Conservation (phyloP, 2,797 vertebrate species). For the Lithobates sylvaticus region DNA sequence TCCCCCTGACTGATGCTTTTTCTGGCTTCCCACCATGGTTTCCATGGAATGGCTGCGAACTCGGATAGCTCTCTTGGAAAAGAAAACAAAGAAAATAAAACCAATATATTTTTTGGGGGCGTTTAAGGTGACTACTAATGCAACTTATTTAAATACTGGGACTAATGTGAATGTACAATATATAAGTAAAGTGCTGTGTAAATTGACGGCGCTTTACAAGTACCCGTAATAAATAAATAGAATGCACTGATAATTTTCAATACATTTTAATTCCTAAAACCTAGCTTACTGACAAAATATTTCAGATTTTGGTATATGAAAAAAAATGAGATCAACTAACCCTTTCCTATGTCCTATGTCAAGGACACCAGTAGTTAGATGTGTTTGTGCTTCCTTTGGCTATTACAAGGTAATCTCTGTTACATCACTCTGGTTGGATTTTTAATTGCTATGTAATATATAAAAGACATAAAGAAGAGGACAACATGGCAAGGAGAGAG, state of each 20-base stretch:
- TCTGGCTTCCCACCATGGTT: constrained; percentile 93
- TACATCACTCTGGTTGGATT: too few relatives aligned
- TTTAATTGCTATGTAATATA: too few relatives aligned
- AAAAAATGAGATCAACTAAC: not conserved
- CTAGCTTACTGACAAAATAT: not conserved
- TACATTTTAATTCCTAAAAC: not conserved
- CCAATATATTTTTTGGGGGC: not conserved
- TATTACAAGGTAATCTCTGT: too few relatives aligned
- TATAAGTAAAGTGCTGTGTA: too few relatives aligned
- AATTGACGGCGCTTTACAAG: too few relatives aligned
- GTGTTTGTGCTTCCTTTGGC: too few relatives aligned
- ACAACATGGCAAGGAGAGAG: too few relatives aligned
- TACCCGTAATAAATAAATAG: too few relatives aligned
- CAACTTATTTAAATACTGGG: not conserved
- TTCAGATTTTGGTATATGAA: not conserved
- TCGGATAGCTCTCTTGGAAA: constrained; percentile 89
- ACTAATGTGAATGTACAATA: too few relatives aligned
- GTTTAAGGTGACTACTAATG: not conserved
- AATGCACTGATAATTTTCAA: too few relatives aligned
- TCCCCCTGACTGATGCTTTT: constrained; percentile 82
- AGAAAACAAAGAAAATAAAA: constrained; percentile 18
- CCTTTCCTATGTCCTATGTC: too few relatives aligned
- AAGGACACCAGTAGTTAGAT: not conserved
- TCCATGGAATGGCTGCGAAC: constrained; percentile 98
- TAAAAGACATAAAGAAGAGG: too few relatives aligned